phyloP scores from a whole-genome alignment of 2,797 vertebrate species.

The Stomatorhinus walkeri region DNA sequence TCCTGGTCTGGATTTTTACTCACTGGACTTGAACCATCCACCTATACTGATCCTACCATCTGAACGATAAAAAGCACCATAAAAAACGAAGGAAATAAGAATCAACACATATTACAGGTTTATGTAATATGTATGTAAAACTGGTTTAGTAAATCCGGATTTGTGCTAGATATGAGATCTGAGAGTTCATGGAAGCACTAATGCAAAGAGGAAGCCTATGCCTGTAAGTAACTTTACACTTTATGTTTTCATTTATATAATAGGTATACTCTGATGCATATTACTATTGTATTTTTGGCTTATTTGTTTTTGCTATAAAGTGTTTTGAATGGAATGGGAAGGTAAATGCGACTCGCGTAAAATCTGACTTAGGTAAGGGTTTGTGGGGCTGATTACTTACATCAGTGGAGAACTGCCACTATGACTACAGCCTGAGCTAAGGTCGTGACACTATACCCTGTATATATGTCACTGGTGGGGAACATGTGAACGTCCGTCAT shows the following conservation, averaged over 20 bases:
- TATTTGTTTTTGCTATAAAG: background rate
- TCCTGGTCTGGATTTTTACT: background rate
- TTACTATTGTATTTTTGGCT: background rate
- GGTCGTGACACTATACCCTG: background rate
- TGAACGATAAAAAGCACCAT: background rate
- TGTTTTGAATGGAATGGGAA: background rate
- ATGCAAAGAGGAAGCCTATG: background rate
- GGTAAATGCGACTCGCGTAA: background rate
- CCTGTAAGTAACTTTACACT: background rate
- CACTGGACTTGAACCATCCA: background rate
- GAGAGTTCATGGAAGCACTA: background rate
- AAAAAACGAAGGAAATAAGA: background rate
- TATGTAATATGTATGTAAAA: background rate
- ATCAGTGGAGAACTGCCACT: background rate
- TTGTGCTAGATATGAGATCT: background rate
- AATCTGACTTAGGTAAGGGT: background rate
- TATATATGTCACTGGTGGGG: background rate
- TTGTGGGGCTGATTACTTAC: background rate
- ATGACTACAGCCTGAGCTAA: background rate
- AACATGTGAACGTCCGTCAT: background rate
- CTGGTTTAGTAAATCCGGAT: background rate
- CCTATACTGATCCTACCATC: background rate
- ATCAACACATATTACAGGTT: background rate
- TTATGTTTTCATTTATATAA: background rate
- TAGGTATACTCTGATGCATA: background rate